Percentiles rank a stretch among this genome's conserved stretches.
These are phyloP conservation scores for Gasterosteus nipponicus DNA, from an alignment of 2,113 vertebrate genomes.

Conservation along the genomic window DNA sequence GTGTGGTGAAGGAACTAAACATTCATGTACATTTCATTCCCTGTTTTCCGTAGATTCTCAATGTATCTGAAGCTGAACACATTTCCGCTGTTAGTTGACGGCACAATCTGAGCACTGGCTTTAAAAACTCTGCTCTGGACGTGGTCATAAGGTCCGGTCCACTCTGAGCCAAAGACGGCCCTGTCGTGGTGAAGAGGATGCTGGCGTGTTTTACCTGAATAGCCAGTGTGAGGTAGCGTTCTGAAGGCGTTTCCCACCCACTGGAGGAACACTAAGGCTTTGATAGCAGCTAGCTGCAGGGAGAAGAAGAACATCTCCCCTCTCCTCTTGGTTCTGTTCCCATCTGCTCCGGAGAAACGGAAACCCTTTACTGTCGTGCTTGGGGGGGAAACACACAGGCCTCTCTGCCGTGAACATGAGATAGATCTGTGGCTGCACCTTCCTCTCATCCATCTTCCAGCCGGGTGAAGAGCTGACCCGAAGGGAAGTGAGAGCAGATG, in stretches of 20 bases:
- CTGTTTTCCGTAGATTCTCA: no score
- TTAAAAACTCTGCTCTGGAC: not conserved
- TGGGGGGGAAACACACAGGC: constrained; percentile 29
- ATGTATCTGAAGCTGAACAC: no score
- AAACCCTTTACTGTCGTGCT: constrained; percentile 57
- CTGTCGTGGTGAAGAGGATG: not conserved
- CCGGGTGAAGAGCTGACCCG: not conserved
- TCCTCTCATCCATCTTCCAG: constrained; percentile 64
- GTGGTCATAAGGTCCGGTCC: no score
- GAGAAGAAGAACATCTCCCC: constrained; percentile 1
- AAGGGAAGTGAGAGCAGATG: not conserved
- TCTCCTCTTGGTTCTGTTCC: constrained; percentile 35
- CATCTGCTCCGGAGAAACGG: constrained; percentile 66
- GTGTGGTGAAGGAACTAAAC: no score
- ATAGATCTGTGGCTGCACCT: constrained; percentile 58
- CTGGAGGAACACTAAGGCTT: constrained; percentile 6
- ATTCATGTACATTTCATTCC: no score
- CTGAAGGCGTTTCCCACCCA: not conserved
- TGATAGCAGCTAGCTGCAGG: not conserved
- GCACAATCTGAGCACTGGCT: not conserved
- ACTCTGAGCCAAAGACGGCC: not conserved
- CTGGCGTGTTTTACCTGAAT: not conserved
- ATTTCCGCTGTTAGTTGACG: no score
- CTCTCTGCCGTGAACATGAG: constrained; percentile 62
- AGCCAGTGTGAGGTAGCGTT: constrained; percentile 1